Evolutionary conservation across 2,113 vertebrate species (phyloP).

Genomic region (Glareola pratincola): DNA sequence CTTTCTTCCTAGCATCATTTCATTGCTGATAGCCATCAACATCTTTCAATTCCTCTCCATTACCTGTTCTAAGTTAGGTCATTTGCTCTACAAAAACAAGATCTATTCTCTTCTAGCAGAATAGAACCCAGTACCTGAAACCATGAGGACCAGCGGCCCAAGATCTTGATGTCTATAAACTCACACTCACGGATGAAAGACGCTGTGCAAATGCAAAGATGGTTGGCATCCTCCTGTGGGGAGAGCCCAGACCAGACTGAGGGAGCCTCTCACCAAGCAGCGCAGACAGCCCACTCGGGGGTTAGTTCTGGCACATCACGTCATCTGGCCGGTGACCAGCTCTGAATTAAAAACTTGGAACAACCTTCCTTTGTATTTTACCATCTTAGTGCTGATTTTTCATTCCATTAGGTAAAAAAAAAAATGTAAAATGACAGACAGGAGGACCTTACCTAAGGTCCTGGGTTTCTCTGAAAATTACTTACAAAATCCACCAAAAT

Average conservation of each 20-base stretch:
- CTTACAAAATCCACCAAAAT: background rate
- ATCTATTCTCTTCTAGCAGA: background rate
- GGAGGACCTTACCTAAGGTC: background rate
- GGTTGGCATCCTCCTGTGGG: background rate
- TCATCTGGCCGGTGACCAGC: background rate
- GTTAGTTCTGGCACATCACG: background rate
- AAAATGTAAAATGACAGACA: background rate
- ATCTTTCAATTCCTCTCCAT: background rate
- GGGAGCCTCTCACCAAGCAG: background rate
- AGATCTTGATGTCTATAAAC: background rate
- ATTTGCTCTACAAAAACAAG: background rate
- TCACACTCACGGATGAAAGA: background rate
- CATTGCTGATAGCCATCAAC: background rate
- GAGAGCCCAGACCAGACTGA: background rate
- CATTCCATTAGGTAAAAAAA: background rate
- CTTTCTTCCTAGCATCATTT: background rate
- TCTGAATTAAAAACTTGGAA: background rate
- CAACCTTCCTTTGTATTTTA: background rate
- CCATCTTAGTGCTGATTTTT: background rate
- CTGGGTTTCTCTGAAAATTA: background rate
- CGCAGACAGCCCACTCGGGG: rapidly evolving
- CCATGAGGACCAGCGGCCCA: background rate
- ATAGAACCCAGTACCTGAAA: background rate
- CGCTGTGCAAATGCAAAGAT: background rate
- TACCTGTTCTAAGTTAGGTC: background rate